Percentiles rank a stretch among this genome's conserved stretches.
Conservation (phyloP, 2,113 vertebrate genomes). For the Trematocara variabile region DNA sequence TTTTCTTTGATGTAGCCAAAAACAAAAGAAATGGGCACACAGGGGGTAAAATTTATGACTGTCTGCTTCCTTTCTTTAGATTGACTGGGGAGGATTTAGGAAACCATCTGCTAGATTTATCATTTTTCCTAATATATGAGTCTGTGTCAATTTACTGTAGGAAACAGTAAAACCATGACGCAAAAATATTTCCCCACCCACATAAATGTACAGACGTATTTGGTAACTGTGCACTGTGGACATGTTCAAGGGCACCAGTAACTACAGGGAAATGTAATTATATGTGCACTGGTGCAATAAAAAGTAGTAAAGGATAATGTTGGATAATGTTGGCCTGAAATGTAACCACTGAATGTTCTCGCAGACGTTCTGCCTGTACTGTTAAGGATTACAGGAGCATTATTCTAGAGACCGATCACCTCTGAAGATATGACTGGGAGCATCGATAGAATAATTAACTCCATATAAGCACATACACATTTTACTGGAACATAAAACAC, state of each 20-base stretch:
- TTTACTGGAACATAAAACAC: not conserved
- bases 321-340: conserved; percentile 11
- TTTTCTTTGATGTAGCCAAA: conserved; percentile 30
- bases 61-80: not conserved
- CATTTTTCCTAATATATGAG: conserved; percentile 18
- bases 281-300: conserved; percentile 9
- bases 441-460: not conserved
- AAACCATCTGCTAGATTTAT: conserved; percentile 30
- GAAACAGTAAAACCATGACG: not conserved
- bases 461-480: not conserved
- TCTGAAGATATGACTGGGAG: not conserved
- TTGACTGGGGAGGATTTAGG: not conserved
- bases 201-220: not conserved
- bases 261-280: conserved; percentile 45
- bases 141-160: conserved; percentile 4
- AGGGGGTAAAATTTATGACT: not conserved
- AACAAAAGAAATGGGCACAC: not conserved
- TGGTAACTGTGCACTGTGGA: not conserved
- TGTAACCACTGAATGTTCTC: not conserved
- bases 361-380: not conserved
- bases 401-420: not conserved
- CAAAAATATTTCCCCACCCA: not conserved
- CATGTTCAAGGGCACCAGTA: conserved; percentile 42
- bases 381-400: not conserved
- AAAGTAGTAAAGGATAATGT: conserved; percentile 9